Percentiles rank a stretch among this genome's conserved stretches.
These are phyloP conservation scores for Mythimna vitellina DNA, from an alignment of 2,888 invertebrate genomes.

Conservation along the genomic window DNA sequence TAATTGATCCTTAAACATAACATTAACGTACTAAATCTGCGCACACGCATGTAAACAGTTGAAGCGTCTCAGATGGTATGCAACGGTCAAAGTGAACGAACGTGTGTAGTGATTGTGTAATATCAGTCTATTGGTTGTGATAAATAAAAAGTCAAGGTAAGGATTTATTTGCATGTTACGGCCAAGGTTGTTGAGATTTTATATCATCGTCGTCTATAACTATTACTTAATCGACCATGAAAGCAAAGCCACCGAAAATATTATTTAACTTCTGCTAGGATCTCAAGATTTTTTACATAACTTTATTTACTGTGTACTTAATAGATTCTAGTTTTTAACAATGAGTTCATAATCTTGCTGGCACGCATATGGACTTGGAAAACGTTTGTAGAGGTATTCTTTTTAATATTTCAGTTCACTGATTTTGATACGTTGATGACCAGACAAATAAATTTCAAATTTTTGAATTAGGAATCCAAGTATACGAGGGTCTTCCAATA, in stretches of 20 bases:
- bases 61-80: slow-evolving; percentile 46
- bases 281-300: background rate
- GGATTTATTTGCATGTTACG: slow-evolving; percentile 37
- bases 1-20: slow-evolving; percentile 27
- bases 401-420: background rate
- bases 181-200: slow-evolving; percentile 29
- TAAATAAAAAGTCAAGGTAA: slow-evolving; percentile 60
- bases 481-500: no score
- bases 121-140: slow-evolving; percentile 38
- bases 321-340: slow-evolving; percentile 14
- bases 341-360: slow-evolving; percentile 5
- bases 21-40: slow-evolving; percentile 22
- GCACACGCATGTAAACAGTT: slow-evolving; percentile 46
- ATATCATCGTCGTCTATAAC: background rate
- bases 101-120: slow-evolving; percentile 56
- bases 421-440: background rate
- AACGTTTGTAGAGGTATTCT: background rate
- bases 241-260: slow-evolving; percentile 3
- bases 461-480: no score
- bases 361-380: background rate
- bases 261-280: slow-evolving; percentile 1
- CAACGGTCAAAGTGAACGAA: slow-evolving; percentile 52
- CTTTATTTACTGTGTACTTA: background rate
- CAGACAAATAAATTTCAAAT: no score
- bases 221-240: slow-evolving; percentile 11